Conservation (phyloP, 2,797 vertebrate species). For the Syngnathus rostellatus region DNA sequence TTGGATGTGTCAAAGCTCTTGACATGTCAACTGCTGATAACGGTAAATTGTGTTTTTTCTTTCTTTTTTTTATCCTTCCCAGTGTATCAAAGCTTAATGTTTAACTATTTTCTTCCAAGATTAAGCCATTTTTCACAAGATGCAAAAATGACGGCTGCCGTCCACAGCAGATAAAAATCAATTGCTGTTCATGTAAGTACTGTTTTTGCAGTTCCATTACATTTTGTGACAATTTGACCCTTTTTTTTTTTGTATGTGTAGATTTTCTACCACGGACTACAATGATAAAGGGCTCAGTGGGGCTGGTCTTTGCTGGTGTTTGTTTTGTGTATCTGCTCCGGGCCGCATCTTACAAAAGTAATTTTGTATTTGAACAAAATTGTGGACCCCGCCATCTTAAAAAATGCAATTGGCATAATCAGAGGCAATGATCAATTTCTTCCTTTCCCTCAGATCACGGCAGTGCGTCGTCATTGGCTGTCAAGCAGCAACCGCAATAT, state of each 20-base stretch:
- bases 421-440: too few species aligned
- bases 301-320: conserved; percentile 23
- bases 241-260: conserved; percentile 4
- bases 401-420: too few species aligned
- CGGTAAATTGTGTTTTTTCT: conserved; percentile 46
- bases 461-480: conserved; percentile 4
- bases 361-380: neutral
- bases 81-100: too few species aligned
- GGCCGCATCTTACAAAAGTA: conserved; percentile 45
- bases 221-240: too few species aligned
- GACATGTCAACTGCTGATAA: conserved; percentile 40
- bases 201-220: neutral
- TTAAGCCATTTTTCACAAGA: conserved; percentile 58
- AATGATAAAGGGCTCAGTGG: conserved; percentile 23
- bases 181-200: conserved; percentile 34
- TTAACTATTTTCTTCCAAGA: conserved; percentile 31
- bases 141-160: conserved; percentile 49
- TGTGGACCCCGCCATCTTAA: too few species aligned
- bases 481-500: conserved; percentile 13
- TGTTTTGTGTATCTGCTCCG: conserved; percentile 32
- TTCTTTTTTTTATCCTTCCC: conserved; percentile 17
- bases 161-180: conserved; percentile 1
- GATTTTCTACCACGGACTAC: conserved; percentile 19
- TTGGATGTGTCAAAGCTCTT: conserved; percentile 24
- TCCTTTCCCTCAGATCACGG: conserved; percentile 26